Evolutionary conservation across 1,140 invertebrate genomes (phyloP).

Genomic region (Formica exsecta): DNA sequence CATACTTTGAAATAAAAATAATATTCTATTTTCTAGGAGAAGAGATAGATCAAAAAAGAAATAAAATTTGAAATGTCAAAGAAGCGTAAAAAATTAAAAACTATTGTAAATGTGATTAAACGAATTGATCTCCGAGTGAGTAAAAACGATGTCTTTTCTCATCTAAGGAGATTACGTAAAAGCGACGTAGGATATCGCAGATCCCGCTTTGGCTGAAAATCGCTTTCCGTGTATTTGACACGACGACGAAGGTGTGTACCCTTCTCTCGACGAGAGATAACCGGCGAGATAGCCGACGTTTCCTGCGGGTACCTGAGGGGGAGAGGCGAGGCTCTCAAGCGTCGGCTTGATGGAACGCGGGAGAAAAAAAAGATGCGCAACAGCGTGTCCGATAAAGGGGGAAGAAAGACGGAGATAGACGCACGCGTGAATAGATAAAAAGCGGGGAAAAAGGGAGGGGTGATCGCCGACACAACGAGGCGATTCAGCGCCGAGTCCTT

Average conservation of each 20-base stretch:
- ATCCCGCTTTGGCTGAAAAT: slow-evolving; percentile 59
- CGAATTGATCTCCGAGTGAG: background rate
- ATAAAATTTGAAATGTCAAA: background rate
- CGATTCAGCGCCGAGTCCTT: slow-evolving; percentile 72
- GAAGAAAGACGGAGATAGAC: slow-evolving; percentile 41
- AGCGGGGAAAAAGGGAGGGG: background rate
- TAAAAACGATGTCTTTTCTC: background rate
- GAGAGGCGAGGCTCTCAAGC: background rate
- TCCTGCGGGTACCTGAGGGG: slow-evolving; percentile 65
- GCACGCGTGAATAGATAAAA: slow-evolving; percentile 53
- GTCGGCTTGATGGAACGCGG: slow-evolving; percentile 14
- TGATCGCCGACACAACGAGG: slow-evolving; percentile 68
- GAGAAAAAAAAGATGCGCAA: background rate
- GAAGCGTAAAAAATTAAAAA: background rate
- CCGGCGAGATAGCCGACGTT: slow-evolving; percentile 64
- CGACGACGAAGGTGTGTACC: slow-evolving; percentile 63
- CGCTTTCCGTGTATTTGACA: slow-evolving; percentile 65
- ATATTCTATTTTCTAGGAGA: background rate
- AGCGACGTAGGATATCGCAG: slow-evolving; percentile 14
- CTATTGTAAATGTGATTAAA: background rate
- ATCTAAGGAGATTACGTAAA: background rate
- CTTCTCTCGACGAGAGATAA: slow-evolving; percentile 70
- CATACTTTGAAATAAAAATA: background rate
- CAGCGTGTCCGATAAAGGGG: slow-evolving; percentile 4
- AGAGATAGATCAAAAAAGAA: background rate